Conservation (phyloP, 2,888 invertebrate genomes). For the Monochamus alternatus region DNA sequence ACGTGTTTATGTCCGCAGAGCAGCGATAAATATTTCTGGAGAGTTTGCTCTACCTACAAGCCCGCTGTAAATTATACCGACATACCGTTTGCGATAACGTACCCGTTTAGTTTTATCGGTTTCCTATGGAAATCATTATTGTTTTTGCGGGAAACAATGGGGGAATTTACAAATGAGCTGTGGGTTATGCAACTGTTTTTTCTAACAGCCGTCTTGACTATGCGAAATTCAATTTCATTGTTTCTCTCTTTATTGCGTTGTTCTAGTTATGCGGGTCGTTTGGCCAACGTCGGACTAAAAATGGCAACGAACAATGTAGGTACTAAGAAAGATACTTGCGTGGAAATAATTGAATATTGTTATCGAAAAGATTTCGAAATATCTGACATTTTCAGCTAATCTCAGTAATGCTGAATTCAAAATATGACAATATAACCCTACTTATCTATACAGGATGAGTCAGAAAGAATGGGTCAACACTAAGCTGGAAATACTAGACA, state of each 20-base stretch:
- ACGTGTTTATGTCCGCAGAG: constrained; percentile 55
- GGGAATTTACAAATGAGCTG: constrained; percentile 49
- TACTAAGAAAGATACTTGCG: too few species aligned
- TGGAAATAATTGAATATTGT: too few species aligned
- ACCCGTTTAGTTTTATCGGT: constrained; percentile 59
- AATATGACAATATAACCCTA: too few species aligned
- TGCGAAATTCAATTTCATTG: constrained; percentile 24
- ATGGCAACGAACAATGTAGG: too few species aligned
- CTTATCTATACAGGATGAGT: too few species aligned
- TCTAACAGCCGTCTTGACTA: constrained; percentile 20
- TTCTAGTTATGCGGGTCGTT: constrained; percentile 8
- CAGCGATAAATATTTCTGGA: constrained; percentile 56
- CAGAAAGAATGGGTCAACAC: too few species aligned
- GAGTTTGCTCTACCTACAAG: constrained; percentile 56
- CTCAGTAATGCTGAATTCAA: too few species aligned
- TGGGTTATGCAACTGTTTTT: constrained; percentile 36
- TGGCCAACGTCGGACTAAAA: neutral
- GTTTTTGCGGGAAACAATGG: constrained; percentile 57
- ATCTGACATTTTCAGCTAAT: too few species aligned
- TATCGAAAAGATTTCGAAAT: too few species aligned
- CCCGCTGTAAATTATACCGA: constrained; percentile 50
- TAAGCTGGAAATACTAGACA: too few species aligned
- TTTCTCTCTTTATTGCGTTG: constrained; percentile 18
- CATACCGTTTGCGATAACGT: constrained; percentile 55
- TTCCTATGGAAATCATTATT: constrained; percentile 61